phyloP scores from a whole-genome alignment of 1,140 invertebrate genomes.

The Aleiodes sp. region DNA sequence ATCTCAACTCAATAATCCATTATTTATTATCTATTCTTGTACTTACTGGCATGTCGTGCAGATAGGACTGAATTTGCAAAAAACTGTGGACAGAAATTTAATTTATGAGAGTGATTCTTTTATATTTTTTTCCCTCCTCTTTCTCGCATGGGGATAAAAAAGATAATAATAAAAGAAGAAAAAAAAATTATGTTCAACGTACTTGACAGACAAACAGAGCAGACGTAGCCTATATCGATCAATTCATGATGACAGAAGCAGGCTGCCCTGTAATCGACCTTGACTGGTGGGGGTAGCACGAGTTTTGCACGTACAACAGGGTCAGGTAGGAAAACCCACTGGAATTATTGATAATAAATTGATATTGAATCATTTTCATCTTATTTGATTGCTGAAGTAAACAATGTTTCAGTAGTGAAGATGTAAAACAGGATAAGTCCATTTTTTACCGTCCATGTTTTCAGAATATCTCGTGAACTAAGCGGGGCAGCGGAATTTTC shows the following conservation, averaged over 20 bases:
- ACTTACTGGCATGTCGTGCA: slow-evolving; percentile 97
- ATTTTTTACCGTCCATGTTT: too few relatives aligned
- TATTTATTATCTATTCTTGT: slow-evolving; percentile 31
- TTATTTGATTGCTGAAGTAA: neutral
- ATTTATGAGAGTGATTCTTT: slow-evolving; percentile 15
- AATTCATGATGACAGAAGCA: slow-evolving; percentile 98
- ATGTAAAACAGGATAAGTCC: too few relatives aligned
- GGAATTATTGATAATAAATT: slow-evolving; percentile 46
- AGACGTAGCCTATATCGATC: slow-evolving; percentile 96
- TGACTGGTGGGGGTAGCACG: slow-evolving; percentile 86
- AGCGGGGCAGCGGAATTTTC: too few relatives aligned
- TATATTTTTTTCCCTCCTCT: neutral
- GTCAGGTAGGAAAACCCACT: slow-evolving; percentile 95
- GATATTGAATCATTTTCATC: neutral
- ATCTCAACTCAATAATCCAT: neutral
- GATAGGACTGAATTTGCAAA: slow-evolving; percentile 97
- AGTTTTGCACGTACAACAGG: slow-evolving; percentile 81
- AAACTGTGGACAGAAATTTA: slow-evolving; percentile 75
- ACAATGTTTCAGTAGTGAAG: slow-evolving; percentile 19
- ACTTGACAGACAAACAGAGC: slow-evolving; percentile 97
- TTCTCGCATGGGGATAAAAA: too few relatives aligned
- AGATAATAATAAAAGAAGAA: slow-evolving; percentile 38
- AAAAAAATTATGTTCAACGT: slow-evolving; percentile 59
- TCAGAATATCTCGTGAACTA: too few relatives aligned
- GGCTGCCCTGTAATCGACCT: slow-evolving; percentile 95